These are phyloP conservation scores for Molossus molossus DNA, from an alignment of 2,797 vertebrate species.

Conservation along the genomic window DNA sequence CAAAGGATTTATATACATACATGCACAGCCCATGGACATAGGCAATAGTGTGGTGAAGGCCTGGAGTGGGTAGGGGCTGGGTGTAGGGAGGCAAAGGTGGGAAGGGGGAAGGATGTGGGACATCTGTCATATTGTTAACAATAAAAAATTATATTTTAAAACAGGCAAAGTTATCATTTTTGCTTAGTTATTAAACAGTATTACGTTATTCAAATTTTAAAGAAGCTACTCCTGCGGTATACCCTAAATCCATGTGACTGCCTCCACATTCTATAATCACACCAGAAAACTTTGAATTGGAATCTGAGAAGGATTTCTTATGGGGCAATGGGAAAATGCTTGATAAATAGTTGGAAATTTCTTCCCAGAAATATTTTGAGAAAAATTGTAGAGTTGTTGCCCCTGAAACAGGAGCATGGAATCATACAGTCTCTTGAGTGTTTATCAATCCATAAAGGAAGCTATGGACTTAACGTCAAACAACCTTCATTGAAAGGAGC, in stretches of 20 bases:
- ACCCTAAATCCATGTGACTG: not conserved
- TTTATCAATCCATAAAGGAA: constrained; percentile 32
- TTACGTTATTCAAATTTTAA: constrained; percentile 15
- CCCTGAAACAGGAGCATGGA: not conserved
- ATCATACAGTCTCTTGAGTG: not conserved
- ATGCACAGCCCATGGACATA: too few species aligned
- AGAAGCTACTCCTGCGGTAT: not conserved
- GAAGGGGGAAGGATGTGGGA: too few species aligned
- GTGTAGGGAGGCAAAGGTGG: too few species aligned
- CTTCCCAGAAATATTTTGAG: constrained; percentile 16
- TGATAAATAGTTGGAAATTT: not conserved
- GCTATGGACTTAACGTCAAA: not conserved
- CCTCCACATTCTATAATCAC: not conserved
- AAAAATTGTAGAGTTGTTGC: not conserved
- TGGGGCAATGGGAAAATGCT: not conserved
- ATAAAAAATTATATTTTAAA: too few species aligned
- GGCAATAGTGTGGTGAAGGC: too few species aligned
- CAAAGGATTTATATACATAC: too few species aligned
- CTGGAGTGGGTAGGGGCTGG: too few species aligned
- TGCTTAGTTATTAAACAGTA: not conserved
- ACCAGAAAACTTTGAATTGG: not conserved
- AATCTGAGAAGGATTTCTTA: not conserved
- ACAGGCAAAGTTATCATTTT: not conserved
- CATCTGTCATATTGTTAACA: too few species aligned
- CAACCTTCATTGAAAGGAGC: not conserved